A percentile compares a stretch with the other conserved stretches of the same genome.
Conservation (phyloP, 2,113 vertebrate genomes). For the Felis chaus region DNA sequence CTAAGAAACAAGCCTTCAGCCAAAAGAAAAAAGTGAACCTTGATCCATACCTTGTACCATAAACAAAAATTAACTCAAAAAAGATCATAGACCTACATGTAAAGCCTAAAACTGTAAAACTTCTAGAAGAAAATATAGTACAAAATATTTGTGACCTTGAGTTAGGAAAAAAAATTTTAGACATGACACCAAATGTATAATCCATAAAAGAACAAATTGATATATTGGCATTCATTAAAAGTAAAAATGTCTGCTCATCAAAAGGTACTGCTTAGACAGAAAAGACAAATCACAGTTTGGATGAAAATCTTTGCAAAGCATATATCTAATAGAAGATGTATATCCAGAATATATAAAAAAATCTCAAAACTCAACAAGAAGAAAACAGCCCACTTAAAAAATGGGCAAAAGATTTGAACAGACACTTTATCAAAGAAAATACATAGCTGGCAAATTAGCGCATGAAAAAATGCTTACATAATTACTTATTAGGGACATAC, state of each 20-base stretch:
- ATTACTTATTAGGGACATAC: background rate
- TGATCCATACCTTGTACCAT: background rate
- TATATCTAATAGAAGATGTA: background rate
- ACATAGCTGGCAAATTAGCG: background rate
- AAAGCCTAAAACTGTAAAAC: background rate
- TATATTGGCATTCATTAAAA: background rate
- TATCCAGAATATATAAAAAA: background rate
- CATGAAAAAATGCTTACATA: background rate
- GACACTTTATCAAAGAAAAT: background rate
- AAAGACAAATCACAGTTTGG: background rate
- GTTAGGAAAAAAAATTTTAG: background rate
- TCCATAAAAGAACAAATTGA: background rate
- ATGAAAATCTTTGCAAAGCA: background rate
- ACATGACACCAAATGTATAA: background rate
- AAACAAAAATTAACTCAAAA: background rate
- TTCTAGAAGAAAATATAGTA: background rate
- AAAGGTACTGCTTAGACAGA: background rate
- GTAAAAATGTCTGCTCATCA: background rate
- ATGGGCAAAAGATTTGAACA: background rate
- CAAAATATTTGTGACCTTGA: background rate
- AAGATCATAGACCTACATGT: background rate
- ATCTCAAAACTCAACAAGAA: background rate
- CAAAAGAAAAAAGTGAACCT: background rate
- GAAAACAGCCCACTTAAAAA: background rate
- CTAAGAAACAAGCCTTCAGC: background rate